Evolutionary conservation across 1,140 invertebrate genomes (phyloP).

Genomic region (Tribolium madens): DNA sequence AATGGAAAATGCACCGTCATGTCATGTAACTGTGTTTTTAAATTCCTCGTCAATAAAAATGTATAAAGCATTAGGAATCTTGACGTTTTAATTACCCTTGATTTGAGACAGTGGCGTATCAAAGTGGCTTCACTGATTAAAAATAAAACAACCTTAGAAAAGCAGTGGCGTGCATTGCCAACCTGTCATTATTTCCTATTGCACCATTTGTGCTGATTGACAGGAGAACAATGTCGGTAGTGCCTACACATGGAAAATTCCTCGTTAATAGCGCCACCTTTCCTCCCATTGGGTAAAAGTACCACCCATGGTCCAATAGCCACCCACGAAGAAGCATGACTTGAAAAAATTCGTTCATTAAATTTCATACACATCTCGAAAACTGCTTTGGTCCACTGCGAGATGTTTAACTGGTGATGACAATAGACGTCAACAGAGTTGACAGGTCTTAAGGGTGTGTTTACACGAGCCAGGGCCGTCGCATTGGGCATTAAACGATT

Average conservation of each 20-base stretch:
- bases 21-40: constrained; percentile 59
- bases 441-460: constrained; percentile 60
- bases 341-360: constrained; percentile 39
- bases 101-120: neutral
- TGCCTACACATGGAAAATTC: constrained; percentile 14
- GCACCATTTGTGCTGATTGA: constrained; percentile 13
- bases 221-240: constrained; percentile 21
- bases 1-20: constrained; percentile 50
- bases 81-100: constrained; percentile 21
- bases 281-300: constrained; percentile 33
- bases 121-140: neutral
- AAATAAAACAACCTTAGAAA: neutral
- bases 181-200: neutral
- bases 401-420: constrained; percentile 52
- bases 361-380: constrained; percentile 28
- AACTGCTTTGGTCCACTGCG: constrained; percentile 16
- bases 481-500: constrained; percentile 53
- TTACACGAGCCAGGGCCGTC: constrained; percentile 54
- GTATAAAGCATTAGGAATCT: constrained; percentile 48
- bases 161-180: neutral
- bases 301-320: constrained; percentile 42
- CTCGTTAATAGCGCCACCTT: constrained; percentile 48
- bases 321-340: constrained; percentile 38
- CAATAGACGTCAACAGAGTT: constrained; percentile 58
- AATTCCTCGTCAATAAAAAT: constrained; percentile 53